These are phyloP conservation scores for Megamerina dolium DNA, from an alignment of 2,888 invertebrate species.

Conservation along the genomic window DNA sequence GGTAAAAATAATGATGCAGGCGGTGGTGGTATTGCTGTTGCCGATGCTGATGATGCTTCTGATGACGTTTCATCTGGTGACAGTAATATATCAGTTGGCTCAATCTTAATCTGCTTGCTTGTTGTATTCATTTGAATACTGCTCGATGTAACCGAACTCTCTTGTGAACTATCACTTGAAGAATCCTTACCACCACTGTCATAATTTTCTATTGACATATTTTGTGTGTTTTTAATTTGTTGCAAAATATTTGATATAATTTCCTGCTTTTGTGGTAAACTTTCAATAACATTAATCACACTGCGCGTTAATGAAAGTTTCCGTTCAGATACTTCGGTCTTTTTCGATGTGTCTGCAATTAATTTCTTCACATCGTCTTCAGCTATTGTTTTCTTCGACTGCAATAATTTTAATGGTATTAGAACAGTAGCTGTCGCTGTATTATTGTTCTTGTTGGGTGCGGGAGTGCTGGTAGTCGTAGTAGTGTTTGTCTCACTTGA, in stretches of 20 bases:
- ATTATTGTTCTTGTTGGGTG: too few relatives aligned
- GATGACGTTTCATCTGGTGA: background rate
- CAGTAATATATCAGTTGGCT: background rate
- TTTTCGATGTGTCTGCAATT: background rate
- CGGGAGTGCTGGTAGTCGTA: too few relatives aligned
- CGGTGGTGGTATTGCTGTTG: background rate
- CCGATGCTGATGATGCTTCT: background rate
- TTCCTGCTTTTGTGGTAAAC: background rate
- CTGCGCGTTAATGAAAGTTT: background rate
- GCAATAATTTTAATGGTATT: too few relatives aligned
- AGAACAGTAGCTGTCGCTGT: too few relatives aligned
- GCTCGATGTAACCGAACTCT: too few relatives aligned
- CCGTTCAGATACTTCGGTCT: background rate
- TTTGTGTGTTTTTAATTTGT: background rate
- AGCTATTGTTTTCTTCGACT: background rate
- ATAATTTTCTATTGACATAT: too few relatives aligned
- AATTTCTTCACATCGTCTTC: background rate
- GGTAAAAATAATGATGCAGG: conserved; percentile 3
- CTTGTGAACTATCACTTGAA: too few relatives aligned
- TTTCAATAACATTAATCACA: background rate
- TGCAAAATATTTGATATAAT: background rate
- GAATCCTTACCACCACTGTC: too few relatives aligned
- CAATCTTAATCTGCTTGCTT: background rate
- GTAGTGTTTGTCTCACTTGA: too few relatives aligned
- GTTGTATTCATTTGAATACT: too few relatives aligned